These are phyloP conservation scores for Pygoscelis antarcticus DNA, from an alignment of 2,113 vertebrate genomes.

Conservation along the genomic window DNA sequence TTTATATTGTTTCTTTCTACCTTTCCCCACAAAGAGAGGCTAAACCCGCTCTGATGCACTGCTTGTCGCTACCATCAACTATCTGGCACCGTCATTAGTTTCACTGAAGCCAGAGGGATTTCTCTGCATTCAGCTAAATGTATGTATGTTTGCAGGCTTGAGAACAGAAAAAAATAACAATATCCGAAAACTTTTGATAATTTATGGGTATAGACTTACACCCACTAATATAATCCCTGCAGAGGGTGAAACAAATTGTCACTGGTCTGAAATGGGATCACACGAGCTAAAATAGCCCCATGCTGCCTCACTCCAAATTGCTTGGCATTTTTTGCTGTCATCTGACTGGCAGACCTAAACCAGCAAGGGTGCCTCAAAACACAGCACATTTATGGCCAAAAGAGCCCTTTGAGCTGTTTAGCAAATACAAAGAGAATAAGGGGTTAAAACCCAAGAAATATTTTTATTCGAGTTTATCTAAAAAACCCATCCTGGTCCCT, in stretches of 20 bases:
- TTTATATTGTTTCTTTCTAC: not conserved
- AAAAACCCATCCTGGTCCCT: not conserved
- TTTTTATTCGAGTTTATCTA: not conserved
- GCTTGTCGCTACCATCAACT: not conserved
- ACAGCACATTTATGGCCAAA: not conserved
- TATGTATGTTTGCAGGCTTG: not conserved
- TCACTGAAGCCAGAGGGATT: constrained; percentile 9
- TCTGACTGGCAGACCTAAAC: not conserved
- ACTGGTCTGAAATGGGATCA: not conserved
- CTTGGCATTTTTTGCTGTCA: not conserved
- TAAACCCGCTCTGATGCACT: not conserved
- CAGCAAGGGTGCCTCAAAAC: not conserved
- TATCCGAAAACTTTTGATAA: not conserved
- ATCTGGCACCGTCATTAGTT: not conserved
- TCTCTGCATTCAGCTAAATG: not conserved
- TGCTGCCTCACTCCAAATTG: not conserved
- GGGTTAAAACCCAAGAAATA: not conserved
- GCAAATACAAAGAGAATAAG: not conserved
- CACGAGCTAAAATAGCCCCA: not conserved
- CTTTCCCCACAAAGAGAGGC: constrained; percentile 19
- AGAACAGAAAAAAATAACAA: not conserved
- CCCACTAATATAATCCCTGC: not conserved
- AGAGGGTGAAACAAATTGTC: not conserved
- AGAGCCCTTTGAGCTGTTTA: not conserved
- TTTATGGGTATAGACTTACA: not conserved